Evolutionary conservation across 2,113 vertebrate genomes (phyloP).

Genomic region (Stigmatopora argus): DNA sequence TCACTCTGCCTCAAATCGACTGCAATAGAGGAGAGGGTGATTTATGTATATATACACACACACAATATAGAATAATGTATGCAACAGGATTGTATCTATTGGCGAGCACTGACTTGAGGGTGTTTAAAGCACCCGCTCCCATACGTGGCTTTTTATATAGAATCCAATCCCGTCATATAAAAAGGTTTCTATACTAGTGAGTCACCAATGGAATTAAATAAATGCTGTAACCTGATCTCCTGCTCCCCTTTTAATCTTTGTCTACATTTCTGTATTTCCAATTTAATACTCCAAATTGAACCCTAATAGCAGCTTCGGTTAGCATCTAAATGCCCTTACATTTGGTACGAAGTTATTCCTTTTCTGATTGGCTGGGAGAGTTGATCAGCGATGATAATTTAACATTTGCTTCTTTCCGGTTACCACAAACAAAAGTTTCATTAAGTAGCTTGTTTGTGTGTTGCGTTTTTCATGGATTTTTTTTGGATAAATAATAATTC

Average conservation of each 20-base stretch:
- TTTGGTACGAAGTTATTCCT: background rate
- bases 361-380: background rate
- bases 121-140: slow-evolving; percentile 11
- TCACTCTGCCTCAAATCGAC: slow-evolving; percentile 55
- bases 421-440: background rate
- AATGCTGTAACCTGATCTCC: slow-evolving; percentile 48
- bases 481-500: too few species aligned
- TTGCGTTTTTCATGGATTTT: too few species aligned
- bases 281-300: background rate
- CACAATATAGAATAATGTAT: slow-evolving; percentile 51
- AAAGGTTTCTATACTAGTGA: slow-evolving; percentile 31
- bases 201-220: slow-evolving; percentile 37
- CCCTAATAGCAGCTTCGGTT: background rate
- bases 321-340: background rate
- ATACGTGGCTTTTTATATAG: slow-evolving; percentile 48
- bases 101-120: slow-evolving; percentile 61
- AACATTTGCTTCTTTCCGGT: too few species aligned
- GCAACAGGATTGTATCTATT: slow-evolving; percentile 44
- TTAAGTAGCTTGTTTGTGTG: background rate
- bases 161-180: slow-evolving; percentile 45
- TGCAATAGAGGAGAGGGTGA: slow-evolving; percentile 35
- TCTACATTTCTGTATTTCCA: background rate
- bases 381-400: background rate
- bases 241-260: slow-evolving; percentile 40
- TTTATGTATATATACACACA: slow-evolving; percentile 31